Evolutionary conservation across 2,888 invertebrate species (phyloP).

Genomic region (Protophormia terraenovae): DNA sequence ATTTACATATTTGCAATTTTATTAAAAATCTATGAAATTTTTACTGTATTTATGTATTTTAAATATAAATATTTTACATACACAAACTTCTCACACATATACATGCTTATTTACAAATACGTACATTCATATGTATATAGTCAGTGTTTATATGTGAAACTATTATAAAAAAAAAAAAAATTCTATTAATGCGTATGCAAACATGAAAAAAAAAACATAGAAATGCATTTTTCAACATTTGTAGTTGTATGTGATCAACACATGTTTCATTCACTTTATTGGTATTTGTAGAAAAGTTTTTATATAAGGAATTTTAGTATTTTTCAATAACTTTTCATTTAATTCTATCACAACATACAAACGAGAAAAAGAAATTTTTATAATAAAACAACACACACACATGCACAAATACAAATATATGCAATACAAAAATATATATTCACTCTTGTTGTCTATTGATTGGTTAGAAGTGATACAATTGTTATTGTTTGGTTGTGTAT

Average conservation of each 20-base stretch:
- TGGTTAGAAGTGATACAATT: not conserved
- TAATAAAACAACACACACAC: conserved; percentile 10
- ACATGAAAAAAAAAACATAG: not conserved
- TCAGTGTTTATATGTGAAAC: not conserved
- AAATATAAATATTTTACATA: conserved; percentile 28
- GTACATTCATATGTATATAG: too few species aligned
- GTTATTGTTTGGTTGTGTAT: not conserved
- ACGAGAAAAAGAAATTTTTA: conserved; percentile 13
- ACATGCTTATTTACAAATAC: too few species aligned
- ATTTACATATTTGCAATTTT: conserved; percentile 34
- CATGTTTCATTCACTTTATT: too few species aligned
- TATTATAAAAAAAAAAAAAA: not conserved
- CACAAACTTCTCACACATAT: not conserved
- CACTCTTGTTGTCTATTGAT: not conserved
- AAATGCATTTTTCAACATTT: not conserved
- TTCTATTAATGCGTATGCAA: conserved; percentile 42
- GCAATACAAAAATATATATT: conserved; percentile 11
- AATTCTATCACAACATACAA: conserved; percentile 36
- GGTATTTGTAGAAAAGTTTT: too few species aligned
- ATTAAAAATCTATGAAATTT: conserved; percentile 36
- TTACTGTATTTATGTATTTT: conserved; percentile 10
- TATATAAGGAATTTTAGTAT: conserved; percentile 38
- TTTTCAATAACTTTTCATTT: conserved; percentile 57
- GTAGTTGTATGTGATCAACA: not conserved
- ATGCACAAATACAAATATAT: not conserved